Conservation (phyloP, 1,140 invertebrate genomes). For the Callitettix versicolor region DNA sequence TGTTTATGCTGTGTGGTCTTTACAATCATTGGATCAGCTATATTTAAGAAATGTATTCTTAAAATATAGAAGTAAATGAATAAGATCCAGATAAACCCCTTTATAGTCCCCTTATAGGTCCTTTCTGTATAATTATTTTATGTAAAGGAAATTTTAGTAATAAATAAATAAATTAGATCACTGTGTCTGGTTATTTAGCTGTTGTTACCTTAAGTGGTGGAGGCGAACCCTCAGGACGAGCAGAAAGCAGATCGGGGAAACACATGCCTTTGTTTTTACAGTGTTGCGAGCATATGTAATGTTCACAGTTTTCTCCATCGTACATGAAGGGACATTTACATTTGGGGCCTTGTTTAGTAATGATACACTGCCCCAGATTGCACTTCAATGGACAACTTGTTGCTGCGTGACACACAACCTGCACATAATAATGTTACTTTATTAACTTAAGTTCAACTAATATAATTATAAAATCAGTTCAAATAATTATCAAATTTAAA, state of each 20-base stretch:
- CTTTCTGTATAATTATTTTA: too few relatives aligned
- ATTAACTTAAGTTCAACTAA: neutral
- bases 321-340: slow-evolving; percentile 51
- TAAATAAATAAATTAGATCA: too few relatives aligned
- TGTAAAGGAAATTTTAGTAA: too few relatives aligned
- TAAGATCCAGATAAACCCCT: too few relatives aligned
- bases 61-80: too few relatives aligned
- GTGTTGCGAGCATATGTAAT: slow-evolving; percentile 48
- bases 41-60: too few relatives aligned
- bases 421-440: too few relatives aligned
- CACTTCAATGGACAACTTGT: slow-evolving; percentile 34
- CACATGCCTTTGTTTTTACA: slow-evolving; percentile 54
- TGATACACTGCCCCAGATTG: slow-evolving; percentile 44
- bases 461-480: neutral
- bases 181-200: too few relatives aligned
- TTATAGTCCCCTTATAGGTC: too few relatives aligned
- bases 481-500: too few relatives aligned
- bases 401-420: slow-evolving; percentile 19
- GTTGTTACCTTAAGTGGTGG: slow-evolving; percentile 6
- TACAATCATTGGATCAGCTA: too few relatives aligned
- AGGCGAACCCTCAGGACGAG: neutral
- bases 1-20: too few relatives aligned
- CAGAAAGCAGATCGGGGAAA: slow-evolving; percentile 18
- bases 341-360: slow-evolving; percentile 31
- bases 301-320: slow-evolving; percentile 47